phyloP scores from a whole-genome alignment of 2,888 invertebrate species.

The Hirudinaria manillensis region DNA sequence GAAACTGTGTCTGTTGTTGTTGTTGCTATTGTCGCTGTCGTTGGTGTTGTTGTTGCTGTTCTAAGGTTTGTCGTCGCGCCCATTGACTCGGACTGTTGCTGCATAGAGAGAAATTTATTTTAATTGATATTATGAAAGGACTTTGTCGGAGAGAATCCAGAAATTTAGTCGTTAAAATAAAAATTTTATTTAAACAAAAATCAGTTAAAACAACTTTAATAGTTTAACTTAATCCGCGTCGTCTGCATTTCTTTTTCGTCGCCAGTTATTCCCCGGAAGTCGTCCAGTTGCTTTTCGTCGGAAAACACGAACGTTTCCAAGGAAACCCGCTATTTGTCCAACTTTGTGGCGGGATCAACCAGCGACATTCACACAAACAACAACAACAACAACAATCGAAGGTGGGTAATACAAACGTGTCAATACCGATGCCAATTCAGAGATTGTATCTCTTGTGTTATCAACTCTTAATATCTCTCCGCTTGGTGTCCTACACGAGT shows the following conservation, averaged over 20 bases:
- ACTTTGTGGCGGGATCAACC: not conserved
- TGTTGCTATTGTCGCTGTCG: not conserved
- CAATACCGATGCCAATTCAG: not conserved
- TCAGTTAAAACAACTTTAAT: too few species aligned
- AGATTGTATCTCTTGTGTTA: not conserved
- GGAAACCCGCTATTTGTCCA: not conserved
- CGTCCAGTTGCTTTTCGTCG: not conserved
- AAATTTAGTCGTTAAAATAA: too few species aligned
- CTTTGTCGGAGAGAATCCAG: too few species aligned
- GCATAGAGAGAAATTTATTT: too few species aligned
- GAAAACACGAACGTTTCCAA: not conserved
- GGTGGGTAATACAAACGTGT: not conserved
- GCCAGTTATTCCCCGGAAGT: not conserved
- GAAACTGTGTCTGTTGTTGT: not conserved
- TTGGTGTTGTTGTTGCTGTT: too few species aligned
- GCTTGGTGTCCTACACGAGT: too few species aligned
- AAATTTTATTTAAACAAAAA: too few species aligned
- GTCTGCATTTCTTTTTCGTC: not conserved
- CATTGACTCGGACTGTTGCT: too few species aligned
- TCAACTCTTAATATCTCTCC: too few species aligned
- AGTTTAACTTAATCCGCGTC: not conserved
- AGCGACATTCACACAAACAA: not conserved
- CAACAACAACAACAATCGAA: not conserved
- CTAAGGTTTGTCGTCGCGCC: too few species aligned
- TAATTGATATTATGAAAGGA: too few species aligned